Base-by-base conservation (phyloP, 2,888 invertebrate species). In the Tiliacea aurago region DNA sequence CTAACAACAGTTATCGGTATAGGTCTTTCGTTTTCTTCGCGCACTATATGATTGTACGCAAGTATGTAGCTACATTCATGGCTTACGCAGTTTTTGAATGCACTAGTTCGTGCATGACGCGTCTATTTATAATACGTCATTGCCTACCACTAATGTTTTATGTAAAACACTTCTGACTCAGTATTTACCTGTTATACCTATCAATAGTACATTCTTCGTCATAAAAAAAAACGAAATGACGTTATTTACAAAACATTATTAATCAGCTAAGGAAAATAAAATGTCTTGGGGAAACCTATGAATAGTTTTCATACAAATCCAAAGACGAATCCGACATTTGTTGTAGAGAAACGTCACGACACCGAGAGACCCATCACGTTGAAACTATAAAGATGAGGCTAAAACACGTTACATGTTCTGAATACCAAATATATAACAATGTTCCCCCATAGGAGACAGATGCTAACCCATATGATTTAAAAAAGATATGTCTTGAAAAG, bases 381-480 rank as follows among this genome's bases (percentile, higher is more conserved):
- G 75, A 41, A 69, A 74, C 81, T 70, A 81, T 84, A 84, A 84
- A 84, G 81, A 84, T 71, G 81, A 68, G 49, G 53, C 70, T 84
- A 74, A 80, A 70, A 65, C 80, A 56, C 61, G 11, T 49, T 58
- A 76, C 81, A 20, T 62, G 56, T 20, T 51, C 61, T 66, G 84
- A 81, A 81, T 81, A 70, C 56, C 20, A 80, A 84, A 51, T 62
- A 70, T 10, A 6, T n/a, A 43, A 6, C 10, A 68, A 18, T 56
- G 20, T 53, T 61, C 43, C 28, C 56, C 37, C 37, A 49, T 65
- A 59, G 6, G 41, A 79, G 69, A 70, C 73, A 64, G 47, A 79
- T 63, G 53, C 18, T 53, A 49, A 80, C 51, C 59, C 18, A 33
- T 45, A 68, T 43, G 47, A 56, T 66, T 45, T 41, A 47, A 49